phyloP scores from a whole-genome alignment of 2,113 vertebrate species.

The Hippoglossus stenolepis region DNA sequence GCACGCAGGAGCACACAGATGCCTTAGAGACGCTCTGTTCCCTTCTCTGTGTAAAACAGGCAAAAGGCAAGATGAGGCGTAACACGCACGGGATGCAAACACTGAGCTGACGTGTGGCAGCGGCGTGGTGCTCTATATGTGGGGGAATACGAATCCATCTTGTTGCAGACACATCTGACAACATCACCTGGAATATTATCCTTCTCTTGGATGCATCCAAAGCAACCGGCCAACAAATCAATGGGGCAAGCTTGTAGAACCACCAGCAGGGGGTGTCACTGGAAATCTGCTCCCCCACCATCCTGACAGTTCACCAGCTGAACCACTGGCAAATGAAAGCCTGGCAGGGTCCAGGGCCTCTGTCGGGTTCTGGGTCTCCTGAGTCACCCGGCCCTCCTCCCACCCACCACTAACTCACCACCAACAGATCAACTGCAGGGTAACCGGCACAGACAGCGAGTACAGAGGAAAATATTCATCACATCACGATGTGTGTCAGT shows the following conservation, averaged over 20 bases:
- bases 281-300: slow-evolving; percentile 11
- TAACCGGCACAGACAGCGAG: background rate
- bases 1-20: slow-evolving; percentile 21
- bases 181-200: slow-evolving; percentile 11
- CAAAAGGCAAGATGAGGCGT: slow-evolving; percentile 2
- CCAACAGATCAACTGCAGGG: background rate
- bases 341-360: background rate
- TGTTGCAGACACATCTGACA: slow-evolving; percentile 43
- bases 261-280: slow-evolving; percentile 20
- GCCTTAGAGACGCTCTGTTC: slow-evolving; percentile 3
- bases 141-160: slow-evolving; percentile 44
- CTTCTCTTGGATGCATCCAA: background rate
- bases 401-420: background rate
- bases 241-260: background rate
- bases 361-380: slow-evolving; percentile 26
- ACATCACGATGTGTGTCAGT: background rate
- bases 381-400: slow-evolving; percentile 25
- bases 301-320: slow-evolving; percentile 14
- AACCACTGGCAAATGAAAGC: slow-evolving; percentile 13
- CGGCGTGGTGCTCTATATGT: slow-evolving; percentile 35
- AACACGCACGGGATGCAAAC: background rate
- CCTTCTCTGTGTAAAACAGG: background rate
- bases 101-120: slow-evolving; percentile 35
- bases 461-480: background rate
- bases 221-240: background rate